Base-by-base conservation (phyloP, 2,888 invertebrate genomes). In the Lithosia quadra region DNA sequence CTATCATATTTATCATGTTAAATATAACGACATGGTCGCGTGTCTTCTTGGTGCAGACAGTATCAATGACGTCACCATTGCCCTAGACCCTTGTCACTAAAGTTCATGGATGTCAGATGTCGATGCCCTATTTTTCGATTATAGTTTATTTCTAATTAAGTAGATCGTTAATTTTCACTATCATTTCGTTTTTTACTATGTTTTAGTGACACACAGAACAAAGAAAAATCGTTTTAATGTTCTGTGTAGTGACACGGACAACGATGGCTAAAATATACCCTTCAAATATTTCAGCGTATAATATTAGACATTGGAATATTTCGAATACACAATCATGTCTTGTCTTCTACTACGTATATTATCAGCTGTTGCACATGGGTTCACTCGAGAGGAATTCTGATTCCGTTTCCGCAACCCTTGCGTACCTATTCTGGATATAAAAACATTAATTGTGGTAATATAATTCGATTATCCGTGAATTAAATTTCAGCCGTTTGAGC, bases 101-200 rank as follows among this genome's bases (percentile, higher is more conserved):
- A 71, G 72, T 74, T 70, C 43, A 43, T 43, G 43, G 43, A 77
- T 66, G 39, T 63, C 56, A 53, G n/a, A 55, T 58, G 72, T 60
- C 65, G 68, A 65, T 65, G 71, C 22, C 68, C 69, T 57, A 10
- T 33, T 60, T 53, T 56, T 59, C 0, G 58, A 59, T 56, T 22
- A 49, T 65, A 60, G 28, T 67, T 43, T 34, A 28, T 62, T 11
- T 60, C 59, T 21, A 60, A 36, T n/a, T 22, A 36, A 15, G 36
- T 60, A 9, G 36, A 11, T 59, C 36, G 21, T 13, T 15, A 28
- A 59, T 34, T 36, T 7, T 36, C 8, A n/a, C 7, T 18, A 59
- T 34, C 5, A 7, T 59, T 34, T 21, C 3, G 2, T n/a, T n/a
- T 13, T 21, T 58, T n/a, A 9, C 10, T 58, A 34, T 34, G 21